Base-by-base conservation (phyloP, 2,888 invertebrate species). In the Elysia crispata region DNA sequence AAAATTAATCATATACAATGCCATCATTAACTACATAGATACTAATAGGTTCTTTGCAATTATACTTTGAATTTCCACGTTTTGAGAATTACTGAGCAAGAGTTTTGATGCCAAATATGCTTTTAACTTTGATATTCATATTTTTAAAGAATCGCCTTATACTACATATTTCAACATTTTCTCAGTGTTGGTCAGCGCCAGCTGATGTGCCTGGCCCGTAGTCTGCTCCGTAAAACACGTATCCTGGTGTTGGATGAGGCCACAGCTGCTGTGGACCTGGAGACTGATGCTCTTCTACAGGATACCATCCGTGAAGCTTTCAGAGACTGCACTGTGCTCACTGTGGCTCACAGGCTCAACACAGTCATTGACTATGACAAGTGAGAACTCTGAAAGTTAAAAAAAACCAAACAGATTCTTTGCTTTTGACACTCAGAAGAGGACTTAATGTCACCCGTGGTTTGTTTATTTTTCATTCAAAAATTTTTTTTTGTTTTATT, bases 281-380 rank as follows among this genome's bases (percentile, higher is more conserved):
- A 82, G 50, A 82, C 82, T 54, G 82, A 82, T 50, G 77, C 67
- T 23, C 77, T 82, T 20, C 70, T 82, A 49, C 82, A 82, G 72
- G 64, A 70, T 13, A 82, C 82, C 30, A 78, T 82, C 50, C 73
- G 78, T 28, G 78, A 80, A 28, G 80, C 80, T 30, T 82, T 82
- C 76, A 80, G 78, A 23, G 78, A 80, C 41, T 80, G 82, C 77
- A 82, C 82, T 50, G 78, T 82, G 28, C 64, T 82, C 62, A 82
- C 82, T 28, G 80, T 82, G 66, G 82, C 82, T 3, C 82, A 82
- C 30, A 57, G 82, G 49, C 77, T 82, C 50, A 82, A 82, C 28
- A 82, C 82, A 5, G 80, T 82, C n/a, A 74, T 82, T n/a, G 82
- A 82, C 64, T 80, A 82, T 60, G 80, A 82, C 73, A 80, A 62